These are phyloP conservation scores for Chaetops frenatus DNA, from an alignment of 2,113 vertebrate species.

Conservation along the genomic window DNA sequence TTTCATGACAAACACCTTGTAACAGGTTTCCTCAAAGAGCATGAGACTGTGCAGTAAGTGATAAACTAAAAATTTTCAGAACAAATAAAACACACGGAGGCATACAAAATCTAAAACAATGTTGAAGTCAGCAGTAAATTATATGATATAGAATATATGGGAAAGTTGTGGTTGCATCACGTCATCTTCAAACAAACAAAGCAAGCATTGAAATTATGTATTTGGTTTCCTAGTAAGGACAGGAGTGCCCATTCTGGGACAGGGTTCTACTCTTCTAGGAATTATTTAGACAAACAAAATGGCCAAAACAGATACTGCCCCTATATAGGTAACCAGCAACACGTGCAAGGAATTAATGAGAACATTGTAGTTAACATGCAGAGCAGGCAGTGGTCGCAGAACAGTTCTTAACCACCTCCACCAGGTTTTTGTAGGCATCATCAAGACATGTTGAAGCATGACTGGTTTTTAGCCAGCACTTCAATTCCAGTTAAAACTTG, in stretches of 20 bases:
- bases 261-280: neutral
- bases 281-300: neutral
- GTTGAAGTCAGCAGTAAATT: neutral
- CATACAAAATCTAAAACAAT: neutral
- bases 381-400: neutral
- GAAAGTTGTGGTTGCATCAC: neutral
- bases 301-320: neutral
- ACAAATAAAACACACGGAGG: neutral
- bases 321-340: neutral
- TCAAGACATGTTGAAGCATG: neutral
- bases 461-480: neutral
- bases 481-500: conserved; percentile 28
- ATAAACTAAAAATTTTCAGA: neutral
- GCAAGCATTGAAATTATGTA: neutral
- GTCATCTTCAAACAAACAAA: neutral
- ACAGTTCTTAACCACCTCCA: neutral
- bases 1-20: neutral
- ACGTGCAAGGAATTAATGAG: neutral
- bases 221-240: neutral
- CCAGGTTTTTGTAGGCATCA: neutral
- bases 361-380: neutral
- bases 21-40: neutral
- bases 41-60: fast-evolving
- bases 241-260: neutral
- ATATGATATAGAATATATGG: neutral